These are phyloP conservation scores for Lacerta viridis DNA, from an alignment of 2,797 vertebrate species.

Conservation along the genomic window DNA sequence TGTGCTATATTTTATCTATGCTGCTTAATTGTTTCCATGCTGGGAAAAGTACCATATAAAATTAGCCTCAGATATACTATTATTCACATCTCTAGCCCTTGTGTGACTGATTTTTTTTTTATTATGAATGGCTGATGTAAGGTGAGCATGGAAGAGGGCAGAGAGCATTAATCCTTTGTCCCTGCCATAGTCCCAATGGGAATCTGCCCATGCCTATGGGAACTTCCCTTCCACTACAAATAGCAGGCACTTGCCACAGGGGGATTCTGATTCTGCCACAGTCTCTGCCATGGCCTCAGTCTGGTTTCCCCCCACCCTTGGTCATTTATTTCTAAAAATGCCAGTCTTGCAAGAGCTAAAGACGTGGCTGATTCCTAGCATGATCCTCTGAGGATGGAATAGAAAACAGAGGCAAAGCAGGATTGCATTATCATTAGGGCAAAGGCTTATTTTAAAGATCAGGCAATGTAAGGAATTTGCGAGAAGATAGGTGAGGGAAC, in stretches of 20 bases:
- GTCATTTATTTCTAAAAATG: not conserved
- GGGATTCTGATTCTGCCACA: not conserved
- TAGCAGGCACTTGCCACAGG: not conserved
- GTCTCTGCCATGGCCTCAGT: not conserved
- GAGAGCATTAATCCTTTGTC: not conserved
- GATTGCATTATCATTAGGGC: no score
- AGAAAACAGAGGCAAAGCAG: no score
- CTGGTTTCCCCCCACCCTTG: not conserved
- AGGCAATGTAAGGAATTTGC: no score
- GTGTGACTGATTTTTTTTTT: not conserved
- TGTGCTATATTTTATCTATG: not conserved
- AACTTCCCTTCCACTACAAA: not conserved
- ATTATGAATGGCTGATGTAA: no score
- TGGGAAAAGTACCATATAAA: not conserved
- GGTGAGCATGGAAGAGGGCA: not conserved
- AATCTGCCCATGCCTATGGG: not conserved
- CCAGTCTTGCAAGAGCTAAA: not conserved
- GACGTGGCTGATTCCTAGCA: not conserved
- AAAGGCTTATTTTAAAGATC: no score
- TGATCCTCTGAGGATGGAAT: not conserved
- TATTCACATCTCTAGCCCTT: not conserved
- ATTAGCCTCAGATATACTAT: not conserved
- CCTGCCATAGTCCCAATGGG: not conserved
- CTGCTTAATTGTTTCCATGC: not conserved
- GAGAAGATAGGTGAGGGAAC: no score